phyloP scores from a whole-genome alignment of 2,888 invertebrate species.

The Heliconius erato region DNA sequence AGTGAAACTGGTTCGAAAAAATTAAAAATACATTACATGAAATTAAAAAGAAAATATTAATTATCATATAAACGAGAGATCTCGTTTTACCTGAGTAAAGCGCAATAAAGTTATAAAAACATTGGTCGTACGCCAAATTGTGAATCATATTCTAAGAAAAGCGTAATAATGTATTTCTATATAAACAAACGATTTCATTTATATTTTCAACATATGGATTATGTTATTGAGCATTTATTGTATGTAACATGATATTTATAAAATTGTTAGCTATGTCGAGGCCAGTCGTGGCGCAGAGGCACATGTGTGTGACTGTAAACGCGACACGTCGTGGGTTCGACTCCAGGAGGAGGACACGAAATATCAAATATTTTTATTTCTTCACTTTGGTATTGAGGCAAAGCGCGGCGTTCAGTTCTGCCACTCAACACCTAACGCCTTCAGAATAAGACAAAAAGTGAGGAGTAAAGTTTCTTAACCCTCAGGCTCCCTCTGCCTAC shows the following conservation, averaged over 20 bases:
- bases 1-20: neutral
- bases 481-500: too few species aligned
- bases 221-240: neutral
- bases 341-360: too few species aligned
- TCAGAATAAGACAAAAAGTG: too few species aligned
- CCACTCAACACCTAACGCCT: too few species aligned
- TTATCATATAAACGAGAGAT: neutral
- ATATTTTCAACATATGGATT: constrained; percentile 26
- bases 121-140: constrained; percentile 56
- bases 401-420: too few species aligned
- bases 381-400: neutral
- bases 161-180: constrained; percentile 39
- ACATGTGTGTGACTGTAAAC: too few species aligned
- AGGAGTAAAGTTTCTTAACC: too few species aligned
- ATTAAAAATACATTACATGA: neutral
- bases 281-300: too few species aligned
- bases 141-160: constrained; percentile 56
- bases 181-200: constrained; percentile 31
- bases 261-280: neutral
- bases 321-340: too few species aligned
- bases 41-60: neutral
- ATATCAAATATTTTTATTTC: too few species aligned
- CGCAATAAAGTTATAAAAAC: constrained; percentile 38
- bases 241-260: neutral
- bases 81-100: constrained; percentile 12